Evolutionary conservation across 2,888 invertebrate genomes (phyloP).

Genomic region (Incurvaria masculella): DNA sequence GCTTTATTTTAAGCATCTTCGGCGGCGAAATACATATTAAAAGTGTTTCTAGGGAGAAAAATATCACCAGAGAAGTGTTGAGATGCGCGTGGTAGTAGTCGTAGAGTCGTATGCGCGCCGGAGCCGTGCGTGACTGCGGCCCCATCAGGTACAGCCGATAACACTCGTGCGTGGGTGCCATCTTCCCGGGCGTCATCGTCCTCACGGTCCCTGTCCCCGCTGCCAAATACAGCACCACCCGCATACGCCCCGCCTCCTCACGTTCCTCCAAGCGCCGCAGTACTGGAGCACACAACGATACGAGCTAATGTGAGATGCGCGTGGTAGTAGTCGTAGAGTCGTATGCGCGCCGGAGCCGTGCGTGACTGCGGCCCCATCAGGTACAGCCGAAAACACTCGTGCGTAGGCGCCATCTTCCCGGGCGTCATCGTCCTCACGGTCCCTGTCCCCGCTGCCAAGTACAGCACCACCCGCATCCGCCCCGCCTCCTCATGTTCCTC

Average conservation of each 20-base stretch:
- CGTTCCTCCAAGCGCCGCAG: slow-evolving; percentile 42
- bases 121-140: slow-evolving; percentile 30
- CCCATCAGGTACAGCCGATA: slow-evolving; percentile 33
- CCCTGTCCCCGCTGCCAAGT: slow-evolving; percentile 26
- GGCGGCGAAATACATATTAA: not conserved
- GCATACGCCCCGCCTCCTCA: slow-evolving; percentile 22
- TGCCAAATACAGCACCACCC: slow-evolving; percentile 38
- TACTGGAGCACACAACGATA: slow-evolving; percentile 23
- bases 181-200: not conserved
- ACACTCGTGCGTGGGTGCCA: too few relatives aligned
- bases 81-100: slow-evolving; percentile 64
- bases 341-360: slow-evolving; percentile 47
- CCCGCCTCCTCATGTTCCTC: slow-evolving; percentile 29
- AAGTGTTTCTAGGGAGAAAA: not conserved
- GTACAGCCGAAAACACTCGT: slow-evolving; percentile 30
- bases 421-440: not conserved
- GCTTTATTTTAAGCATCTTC: not conserved
- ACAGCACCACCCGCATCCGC: slow-evolving; percentile 33
- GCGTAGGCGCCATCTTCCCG: too few relatives aligned
- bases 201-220: slow-evolving; percentile 7
- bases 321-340: slow-evolving; percentile 63
- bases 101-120: slow-evolving; percentile 51
- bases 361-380: slow-evolving; percentile 31
- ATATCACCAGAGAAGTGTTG: slow-evolving; percentile 49
- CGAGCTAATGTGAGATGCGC: too few relatives aligned